Conservation (phyloP, 2,888 invertebrate species). For the Chymomyza amoena region DNA sequence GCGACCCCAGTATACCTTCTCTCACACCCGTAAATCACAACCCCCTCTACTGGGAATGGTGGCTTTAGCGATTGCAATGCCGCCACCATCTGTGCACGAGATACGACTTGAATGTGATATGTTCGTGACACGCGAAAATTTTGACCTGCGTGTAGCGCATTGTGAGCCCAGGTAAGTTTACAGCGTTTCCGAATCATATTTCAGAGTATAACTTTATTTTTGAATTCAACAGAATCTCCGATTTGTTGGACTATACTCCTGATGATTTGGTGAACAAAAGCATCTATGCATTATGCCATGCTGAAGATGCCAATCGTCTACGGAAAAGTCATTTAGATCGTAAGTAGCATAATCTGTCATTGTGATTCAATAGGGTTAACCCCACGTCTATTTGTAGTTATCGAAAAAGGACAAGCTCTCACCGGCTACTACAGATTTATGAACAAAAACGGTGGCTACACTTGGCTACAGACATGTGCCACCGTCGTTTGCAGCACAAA, state of each 20-base stretch:
- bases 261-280: slow-evolving; percentile 97
- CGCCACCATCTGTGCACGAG: slow-evolving; percentile 98
- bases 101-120: slow-evolving; percentile 95
- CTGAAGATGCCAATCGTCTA: slow-evolving; percentile 95
- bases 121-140: slow-evolving; percentile 97
- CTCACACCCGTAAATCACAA: slow-evolving; percentile 91
- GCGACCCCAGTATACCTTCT: slow-evolving; percentile 95
- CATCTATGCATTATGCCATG: slow-evolving; percentile 95
- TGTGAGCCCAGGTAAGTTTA: slow-evolving; percentile 93
- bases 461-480: slow-evolving; percentile 98
- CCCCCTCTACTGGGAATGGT: slow-evolving; percentile 95
- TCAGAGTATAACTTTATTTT: background rate
- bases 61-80: slow-evolving; percentile 95
- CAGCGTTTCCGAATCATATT: background rate
- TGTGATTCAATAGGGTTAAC: background rate
- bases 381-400: slow-evolving; percentile 83
- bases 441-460: slow-evolving; percentile 97
- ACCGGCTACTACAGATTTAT: slow-evolving; percentile 97
- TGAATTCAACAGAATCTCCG: slow-evolving; percentile 87
- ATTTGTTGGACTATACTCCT: slow-evolving; percentile 93
- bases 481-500: slow-evolving; percentile 97
- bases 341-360: slow-evolving; percentile 82
- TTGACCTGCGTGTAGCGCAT: slow-evolving; percentile 97
- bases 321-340: slow-evolving; percentile 96
- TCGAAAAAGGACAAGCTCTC: slow-evolving; percentile 97